phyloP scores from a whole-genome alignment of 2,888 invertebrate genomes.

The Calameuta idolon region DNA sequence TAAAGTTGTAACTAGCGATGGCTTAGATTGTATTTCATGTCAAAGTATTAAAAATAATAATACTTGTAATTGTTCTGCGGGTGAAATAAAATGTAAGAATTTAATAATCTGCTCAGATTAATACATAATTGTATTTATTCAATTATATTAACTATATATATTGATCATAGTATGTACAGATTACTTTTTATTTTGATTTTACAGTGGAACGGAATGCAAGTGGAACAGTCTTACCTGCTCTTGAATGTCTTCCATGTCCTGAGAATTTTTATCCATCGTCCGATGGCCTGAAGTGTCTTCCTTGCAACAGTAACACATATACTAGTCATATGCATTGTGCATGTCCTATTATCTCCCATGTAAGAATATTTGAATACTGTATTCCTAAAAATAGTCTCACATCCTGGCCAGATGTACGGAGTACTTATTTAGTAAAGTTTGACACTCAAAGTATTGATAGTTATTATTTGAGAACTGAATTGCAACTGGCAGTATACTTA shows the following conservation, averaged over 20 bases:
- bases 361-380: slow-evolving; percentile 59
- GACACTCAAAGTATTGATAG: slow-evolving; percentile 57
- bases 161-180: slow-evolving; percentile 14
- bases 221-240: slow-evolving; percentile 55
- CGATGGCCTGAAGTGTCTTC: slow-evolving; percentile 61
- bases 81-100: slow-evolving; percentile 57
- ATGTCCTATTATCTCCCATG: slow-evolving; percentile 58
- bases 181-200: slow-evolving; percentile 25
- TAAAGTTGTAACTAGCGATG: slow-evolving; percentile 58
- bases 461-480: slow-evolving; percentile 62
- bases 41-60: slow-evolving; percentile 32
- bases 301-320: slow-evolving; percentile 52
- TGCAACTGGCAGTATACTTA: slow-evolving; percentile 62
- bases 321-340: slow-evolving; percentile 52
- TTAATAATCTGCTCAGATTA: slow-evolving; percentile 18
- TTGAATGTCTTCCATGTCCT: slow-evolving; percentile 65
- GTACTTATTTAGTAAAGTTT: slow-evolving; percentile 60
- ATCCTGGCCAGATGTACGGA: slow-evolving; percentile 58
- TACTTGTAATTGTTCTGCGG: slow-evolving; percentile 48
- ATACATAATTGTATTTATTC: slow-evolving; percentile 13
- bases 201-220: slow-evolving; percentile 62
- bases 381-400: slow-evolving; percentile 49
- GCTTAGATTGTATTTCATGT: slow-evolving; percentile 59
- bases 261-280: slow-evolving; percentile 62
- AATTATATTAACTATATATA: slow-evolving; percentile 5